These are phyloP conservation scores for Ooceraea biroi DNA, from an alignment of 1,140 invertebrate genomes.

Conservation along the genomic window DNA sequence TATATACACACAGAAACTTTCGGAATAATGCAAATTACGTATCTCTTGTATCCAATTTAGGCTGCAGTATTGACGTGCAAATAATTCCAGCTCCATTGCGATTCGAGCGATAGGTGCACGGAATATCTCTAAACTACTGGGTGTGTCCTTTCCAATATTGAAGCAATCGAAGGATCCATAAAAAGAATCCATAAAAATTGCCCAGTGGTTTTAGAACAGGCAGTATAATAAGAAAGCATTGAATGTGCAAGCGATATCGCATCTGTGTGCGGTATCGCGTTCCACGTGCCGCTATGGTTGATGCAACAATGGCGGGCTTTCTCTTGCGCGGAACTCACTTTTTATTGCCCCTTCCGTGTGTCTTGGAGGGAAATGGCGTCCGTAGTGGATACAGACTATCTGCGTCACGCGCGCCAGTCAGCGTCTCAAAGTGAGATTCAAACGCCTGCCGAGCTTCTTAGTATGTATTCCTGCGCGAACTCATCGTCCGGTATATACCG, in stretches of 20 bases:
- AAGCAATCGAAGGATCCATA: background rate
- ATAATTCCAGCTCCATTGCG: background rate
- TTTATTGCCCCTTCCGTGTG: conserved; percentile 40
- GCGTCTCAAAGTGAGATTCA: conserved; percentile 50
- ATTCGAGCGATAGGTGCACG: no score
- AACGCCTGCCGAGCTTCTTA: conserved; percentile 32
- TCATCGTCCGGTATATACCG: conserved; percentile 23
- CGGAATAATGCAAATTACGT: no score
- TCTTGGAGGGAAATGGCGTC: conserved; percentile 41
- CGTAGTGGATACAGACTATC: conserved; percentile 47
- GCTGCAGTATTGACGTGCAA: background rate
- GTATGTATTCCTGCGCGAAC: conserved; percentile 44
- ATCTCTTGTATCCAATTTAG: no score
- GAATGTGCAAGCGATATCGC: conserved; percentile 10
- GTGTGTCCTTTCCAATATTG: background rate
- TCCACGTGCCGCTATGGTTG: conserved; percentile 10
- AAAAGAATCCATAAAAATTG: background rate
- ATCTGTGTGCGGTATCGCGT: conserved; percentile 13
- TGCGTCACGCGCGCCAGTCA: conserved; percentile 25
- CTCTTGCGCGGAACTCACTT: conserved; percentile 21
- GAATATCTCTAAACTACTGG: background rate
- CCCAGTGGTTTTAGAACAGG: background rate
- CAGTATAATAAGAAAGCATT: conserved; percentile 10
- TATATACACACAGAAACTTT: no score
- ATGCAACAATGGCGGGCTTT: conserved; percentile 3